Evolutionary conservation across 2,797 vertebrate species (phyloP).

Genomic region (Megaceryle alcyon): DNA sequence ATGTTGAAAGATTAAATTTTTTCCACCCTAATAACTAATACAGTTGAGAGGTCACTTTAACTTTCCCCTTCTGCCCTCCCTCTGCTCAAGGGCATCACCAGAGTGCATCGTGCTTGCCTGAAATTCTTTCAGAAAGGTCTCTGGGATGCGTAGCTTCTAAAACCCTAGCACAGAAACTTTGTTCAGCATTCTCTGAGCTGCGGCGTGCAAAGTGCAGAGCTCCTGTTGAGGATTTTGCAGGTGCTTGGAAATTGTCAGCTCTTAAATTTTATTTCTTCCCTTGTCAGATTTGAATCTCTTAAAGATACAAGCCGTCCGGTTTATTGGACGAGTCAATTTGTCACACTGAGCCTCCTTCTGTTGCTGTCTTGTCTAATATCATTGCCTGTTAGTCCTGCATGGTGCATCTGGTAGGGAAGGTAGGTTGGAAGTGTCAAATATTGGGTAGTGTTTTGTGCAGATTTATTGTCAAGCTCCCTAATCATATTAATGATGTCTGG

Average conservation of each 20-base stretch:
- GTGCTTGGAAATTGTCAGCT: not conserved
- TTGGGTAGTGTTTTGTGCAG: not conserved
- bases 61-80: not conserved
- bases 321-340: not conserved
- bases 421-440: constrained; percentile 3
- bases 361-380: constrained; percentile 43
- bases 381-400: constrained; percentile 35
- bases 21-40: not conserved
- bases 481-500: not conserved
- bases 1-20: not conserved
- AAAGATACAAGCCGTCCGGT: not conserved
- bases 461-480: not conserved
- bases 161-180: not conserved
- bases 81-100: not conserved
- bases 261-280: not conserved
- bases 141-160: not conserved
- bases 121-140: not conserved
- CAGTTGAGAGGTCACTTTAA: not conserved
- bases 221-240: not conserved
- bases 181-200: not conserved
- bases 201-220: not conserved
- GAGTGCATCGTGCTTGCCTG: not conserved
- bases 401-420: constrained; percentile 14
- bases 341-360: constrained; percentile 30
- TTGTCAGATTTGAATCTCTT: not conserved